Conservation (phyloP, 2,113 vertebrate species). For the Forbesichthys agassizii region DNA sequence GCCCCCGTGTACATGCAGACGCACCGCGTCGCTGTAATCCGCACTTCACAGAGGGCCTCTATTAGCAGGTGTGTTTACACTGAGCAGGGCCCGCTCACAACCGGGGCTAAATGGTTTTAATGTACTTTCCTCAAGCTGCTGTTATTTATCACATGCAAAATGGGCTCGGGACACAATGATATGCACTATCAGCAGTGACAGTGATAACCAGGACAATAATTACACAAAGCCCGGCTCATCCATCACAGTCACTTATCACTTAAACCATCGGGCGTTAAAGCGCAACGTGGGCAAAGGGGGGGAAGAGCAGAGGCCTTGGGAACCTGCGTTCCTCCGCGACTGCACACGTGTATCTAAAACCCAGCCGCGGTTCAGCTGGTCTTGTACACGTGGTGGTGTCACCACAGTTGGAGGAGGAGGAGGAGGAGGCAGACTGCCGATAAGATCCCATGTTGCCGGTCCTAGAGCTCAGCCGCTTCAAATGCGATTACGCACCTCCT, state of each 20-base stretch:
- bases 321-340: background rate
- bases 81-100: constrained; percentile 47
- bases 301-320: constrained; percentile 11
- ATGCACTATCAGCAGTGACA: constrained; percentile 73
- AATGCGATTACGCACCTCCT: background rate
- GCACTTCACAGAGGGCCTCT: constrained; percentile 41
- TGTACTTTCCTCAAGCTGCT: constrained; percentile 44
- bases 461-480: background rate
- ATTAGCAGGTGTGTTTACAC: constrained; percentile 68
- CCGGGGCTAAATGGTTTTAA: constrained; percentile 53
- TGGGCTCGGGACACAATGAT: constrained; percentile 67
- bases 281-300: constrained; percentile 27
- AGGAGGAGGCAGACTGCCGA: constrained; percentile 4
- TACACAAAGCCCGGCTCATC: constrained; percentile 74
- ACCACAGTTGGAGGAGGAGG: background rate
- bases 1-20: too few relatives aligned
- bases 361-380: constrained; percentile 37
- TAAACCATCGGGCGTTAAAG: constrained; percentile 67
- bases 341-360: constrained; percentile 10
- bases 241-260: constrained; percentile 78
- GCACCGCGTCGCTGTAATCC: background rate
- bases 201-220: constrained; percentile 80
- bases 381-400: background rate
- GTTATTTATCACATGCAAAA: constrained; percentile 78
- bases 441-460: constrained; percentile 4